phyloP scores from a whole-genome alignment of 2,113 vertebrate species.

The Empidonax traillii region DNA sequence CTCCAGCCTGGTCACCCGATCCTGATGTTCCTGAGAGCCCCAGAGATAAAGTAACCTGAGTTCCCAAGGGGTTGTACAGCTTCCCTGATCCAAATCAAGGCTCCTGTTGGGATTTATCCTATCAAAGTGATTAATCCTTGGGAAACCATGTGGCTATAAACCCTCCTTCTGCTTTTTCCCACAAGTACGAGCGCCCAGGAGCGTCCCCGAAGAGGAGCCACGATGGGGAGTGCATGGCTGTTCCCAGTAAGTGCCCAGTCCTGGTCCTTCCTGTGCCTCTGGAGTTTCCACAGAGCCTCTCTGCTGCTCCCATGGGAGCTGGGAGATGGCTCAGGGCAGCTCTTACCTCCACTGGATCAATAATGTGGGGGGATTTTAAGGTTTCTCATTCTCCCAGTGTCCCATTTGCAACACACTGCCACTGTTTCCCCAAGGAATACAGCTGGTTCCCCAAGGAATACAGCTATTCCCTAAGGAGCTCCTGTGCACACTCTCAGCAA shows the following conservation, averaged over 20 bases:
- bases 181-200: constrained; percentile 88
- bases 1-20: not conserved
- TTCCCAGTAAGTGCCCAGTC: constrained; percentile 76
- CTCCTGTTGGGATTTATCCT: not conserved
- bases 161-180: constrained; percentile 13
- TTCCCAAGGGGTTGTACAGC: not conserved
- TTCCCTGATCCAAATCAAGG: not conserved
- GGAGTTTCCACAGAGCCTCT: not conserved
- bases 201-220: constrained; percentile 91
- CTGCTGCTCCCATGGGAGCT: not conserved
- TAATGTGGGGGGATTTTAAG: not conserved
- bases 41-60: not conserved
- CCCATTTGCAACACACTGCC: accelerated
- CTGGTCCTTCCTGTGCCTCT: not conserved
- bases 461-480: not conserved
- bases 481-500: accelerated
- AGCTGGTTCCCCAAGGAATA: not conserved
- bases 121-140: not conserved
- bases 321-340: not conserved
- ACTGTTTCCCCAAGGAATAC: not conserved
- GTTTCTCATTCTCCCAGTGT: accelerated
- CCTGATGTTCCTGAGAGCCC: not conserved
- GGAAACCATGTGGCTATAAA: not conserved
- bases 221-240: constrained; percentile 84
- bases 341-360: not conserved